Conservation (phyloP, 2,113 vertebrate genomes). For the Jaculus jaculus region DNA sequence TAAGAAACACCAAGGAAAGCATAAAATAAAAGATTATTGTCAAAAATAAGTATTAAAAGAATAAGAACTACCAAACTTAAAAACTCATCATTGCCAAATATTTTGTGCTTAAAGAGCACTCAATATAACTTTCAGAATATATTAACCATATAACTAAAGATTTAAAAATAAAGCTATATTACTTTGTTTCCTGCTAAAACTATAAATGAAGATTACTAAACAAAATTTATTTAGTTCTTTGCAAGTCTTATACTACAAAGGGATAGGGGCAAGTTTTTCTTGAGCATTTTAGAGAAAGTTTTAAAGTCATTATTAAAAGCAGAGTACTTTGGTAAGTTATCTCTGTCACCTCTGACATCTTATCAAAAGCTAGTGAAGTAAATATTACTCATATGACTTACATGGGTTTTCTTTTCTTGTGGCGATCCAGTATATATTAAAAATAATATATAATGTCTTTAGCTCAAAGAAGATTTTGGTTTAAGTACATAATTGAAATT, state of each 20-base stretch:
- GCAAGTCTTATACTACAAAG: slow-evolving; percentile 47
- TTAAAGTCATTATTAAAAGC: slow-evolving; percentile 43
- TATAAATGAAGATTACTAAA: slow-evolving; percentile 44
- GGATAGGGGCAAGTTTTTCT: slow-evolving; percentile 35
- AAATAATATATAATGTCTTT: background rate
- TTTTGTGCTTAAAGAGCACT: slow-evolving; percentile 66
- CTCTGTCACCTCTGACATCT: slow-evolving; percentile 28
- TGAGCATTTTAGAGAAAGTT: slow-evolving; percentile 31
- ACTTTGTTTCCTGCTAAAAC: background rate
- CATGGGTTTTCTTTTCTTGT: background rate
- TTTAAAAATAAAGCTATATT: background rate
- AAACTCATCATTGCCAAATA: slow-evolving; percentile 53
- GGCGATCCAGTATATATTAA: background rate
- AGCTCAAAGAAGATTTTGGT: background rate
- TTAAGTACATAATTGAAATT: slow-evolving; percentile 53
- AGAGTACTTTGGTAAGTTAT: slow-evolving; percentile 50
- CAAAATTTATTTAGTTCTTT: slow-evolving; percentile 56
- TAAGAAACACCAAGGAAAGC: slow-evolving; percentile 80
- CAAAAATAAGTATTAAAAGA: slow-evolving; percentile 75
- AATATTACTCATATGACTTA: background rate
- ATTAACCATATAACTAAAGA: background rate
- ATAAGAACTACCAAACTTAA: slow-evolving; percentile 72
- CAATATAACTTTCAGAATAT: slow-evolving; percentile 52
- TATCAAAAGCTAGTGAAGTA: background rate
- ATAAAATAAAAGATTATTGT: slow-evolving; percentile 76